Evolutionary conservation across 2,797 vertebrate genomes (phyloP), one percentile per base, ranked within the genome.

Genomic region (Anomalospiza imberbis): DNA sequence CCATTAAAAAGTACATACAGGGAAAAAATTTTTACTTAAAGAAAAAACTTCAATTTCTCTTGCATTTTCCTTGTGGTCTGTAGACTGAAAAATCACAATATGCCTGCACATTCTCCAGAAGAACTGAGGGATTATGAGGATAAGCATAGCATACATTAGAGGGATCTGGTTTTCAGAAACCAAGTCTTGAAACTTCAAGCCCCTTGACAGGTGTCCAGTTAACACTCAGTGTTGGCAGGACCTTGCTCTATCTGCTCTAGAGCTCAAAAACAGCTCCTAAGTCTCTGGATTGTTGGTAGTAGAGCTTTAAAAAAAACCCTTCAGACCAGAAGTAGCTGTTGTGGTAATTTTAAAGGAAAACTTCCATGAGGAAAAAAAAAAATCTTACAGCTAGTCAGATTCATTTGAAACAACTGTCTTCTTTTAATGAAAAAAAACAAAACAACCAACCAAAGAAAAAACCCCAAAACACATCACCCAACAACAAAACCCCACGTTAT

Each of bases 81-180:
- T 6, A 48, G 26, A 47, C 38, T 68, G 32, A 38, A 81, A 81
- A 92, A 89, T 58, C 60, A 47, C 61, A 85, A 6, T 47, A 71
- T 4, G 4, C 11, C 20, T 79, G 18, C 20, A 48, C 0, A 3
- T 36, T 83, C 19, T 75, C 53, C 26, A 72, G n/a, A 77, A 81
- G 47, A n/a, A 40, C 40, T 44, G 17, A 58, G 28, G 24, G 10
- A 83, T 74, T 61, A 65, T 31, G 28, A 58, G 21, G 36, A 18
- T 71, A 55, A 75, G 16, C 45, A 80, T 0, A 0, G 54, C 32
- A 54, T 40, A 85, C 16, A 8, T 76, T 50, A 67, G 34, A 92
- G 50, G 3, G 31, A 92, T 66, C 66, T 88, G 54, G 34, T 50
- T 91, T 86, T 63, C 53, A 61, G 66, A 93, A 90, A 86, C 9